Evolutionary conservation across 2,888 invertebrate genomes (phyloP).

Genomic region (Heteropelma amictum): DNA sequence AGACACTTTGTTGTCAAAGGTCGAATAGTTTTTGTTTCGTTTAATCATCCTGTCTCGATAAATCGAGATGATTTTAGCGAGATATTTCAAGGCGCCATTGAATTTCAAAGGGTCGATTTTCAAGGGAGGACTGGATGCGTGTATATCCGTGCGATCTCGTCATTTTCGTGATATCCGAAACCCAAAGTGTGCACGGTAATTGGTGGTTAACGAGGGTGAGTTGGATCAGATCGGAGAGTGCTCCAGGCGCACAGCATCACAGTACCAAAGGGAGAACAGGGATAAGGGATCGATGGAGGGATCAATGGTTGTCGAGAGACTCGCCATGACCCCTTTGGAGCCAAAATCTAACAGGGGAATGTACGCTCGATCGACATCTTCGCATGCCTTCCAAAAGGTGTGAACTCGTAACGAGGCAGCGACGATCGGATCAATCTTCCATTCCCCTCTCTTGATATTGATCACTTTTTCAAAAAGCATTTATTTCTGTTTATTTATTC

Average conservation of each 20-base stretch:
- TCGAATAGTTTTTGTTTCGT: too few species aligned
- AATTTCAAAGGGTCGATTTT: slow-evolving; percentile 25
- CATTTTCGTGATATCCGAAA: slow-evolving; percentile 34
- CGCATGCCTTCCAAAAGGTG: neutral
- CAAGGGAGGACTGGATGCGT: neutral
- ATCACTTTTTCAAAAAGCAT: too few species aligned
- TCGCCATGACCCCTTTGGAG: slow-evolving; percentile 6
- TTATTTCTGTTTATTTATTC: too few species aligned
- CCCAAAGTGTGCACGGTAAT: slow-evolving; percentile 32
- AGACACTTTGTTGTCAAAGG: too few species aligned
- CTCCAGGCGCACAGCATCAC: slow-evolving; percentile 11
- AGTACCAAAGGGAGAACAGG: slow-evolving; percentile 2
- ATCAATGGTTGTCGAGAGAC: slow-evolving; percentile 21
- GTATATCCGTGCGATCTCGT: neutral
- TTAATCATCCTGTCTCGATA: too few species aligned
- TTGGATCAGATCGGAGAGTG: slow-evolving; percentile 19
- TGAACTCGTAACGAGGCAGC: too few species aligned
- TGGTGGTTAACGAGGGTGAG: slow-evolving; percentile 44
- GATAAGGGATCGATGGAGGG: neutral
- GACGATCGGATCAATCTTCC: too few species aligned
- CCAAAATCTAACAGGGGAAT: neutral
- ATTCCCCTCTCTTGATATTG: too few species aligned
- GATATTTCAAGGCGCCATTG: slow-evolving; percentile 6
- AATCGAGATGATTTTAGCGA: neutral
- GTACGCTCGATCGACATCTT: slow-evolving; percentile 14